Conservation (phyloP, 2,888 invertebrate genomes). For the Drosophila leonis region DNA sequence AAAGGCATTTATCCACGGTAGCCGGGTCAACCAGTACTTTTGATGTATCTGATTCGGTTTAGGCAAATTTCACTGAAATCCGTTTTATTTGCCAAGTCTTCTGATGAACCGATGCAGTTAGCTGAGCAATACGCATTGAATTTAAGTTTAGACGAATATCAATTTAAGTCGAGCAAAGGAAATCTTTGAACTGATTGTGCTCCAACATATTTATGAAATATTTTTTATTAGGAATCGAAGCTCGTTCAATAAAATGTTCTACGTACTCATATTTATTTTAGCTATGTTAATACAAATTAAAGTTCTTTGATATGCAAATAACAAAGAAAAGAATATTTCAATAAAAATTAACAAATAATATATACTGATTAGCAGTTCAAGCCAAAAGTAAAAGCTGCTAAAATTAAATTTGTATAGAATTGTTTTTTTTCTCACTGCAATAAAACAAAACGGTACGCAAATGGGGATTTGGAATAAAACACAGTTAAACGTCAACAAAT, state of each 20-base stretch:
- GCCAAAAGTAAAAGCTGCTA: background rate
- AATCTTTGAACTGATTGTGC: background rate
- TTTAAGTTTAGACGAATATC: background rate
- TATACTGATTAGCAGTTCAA: background rate
- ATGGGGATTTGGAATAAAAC: conserved; percentile 14
- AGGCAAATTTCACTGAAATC: conserved; percentile 47
- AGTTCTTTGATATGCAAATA: background rate
- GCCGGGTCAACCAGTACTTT: conserved; percentile 27
- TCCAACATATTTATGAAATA: background rate
- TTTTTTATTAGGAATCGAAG: background rate
- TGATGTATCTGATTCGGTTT: conserved; percentile 41
- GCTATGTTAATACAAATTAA: background rate
- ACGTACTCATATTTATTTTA: background rate
- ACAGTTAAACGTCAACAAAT: conserved; percentile 63
- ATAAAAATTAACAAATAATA: background rate
- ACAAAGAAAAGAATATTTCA: background rate
- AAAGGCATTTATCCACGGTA: conserved; percentile 17
- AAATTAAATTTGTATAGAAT: background rate
- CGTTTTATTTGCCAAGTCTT: conserved; percentile 11
- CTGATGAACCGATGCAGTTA: background rate
- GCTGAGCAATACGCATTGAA: background rate
- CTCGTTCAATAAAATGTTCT: background rate
- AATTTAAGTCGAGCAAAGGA: background rate
- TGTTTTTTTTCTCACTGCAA: conserved; percentile 2
- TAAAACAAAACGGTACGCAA: background rate